Evolutionary conservation across 1,140 invertebrate genomes (phyloP).

Genomic region (Pseudomyrmex dendroicus): DNA sequence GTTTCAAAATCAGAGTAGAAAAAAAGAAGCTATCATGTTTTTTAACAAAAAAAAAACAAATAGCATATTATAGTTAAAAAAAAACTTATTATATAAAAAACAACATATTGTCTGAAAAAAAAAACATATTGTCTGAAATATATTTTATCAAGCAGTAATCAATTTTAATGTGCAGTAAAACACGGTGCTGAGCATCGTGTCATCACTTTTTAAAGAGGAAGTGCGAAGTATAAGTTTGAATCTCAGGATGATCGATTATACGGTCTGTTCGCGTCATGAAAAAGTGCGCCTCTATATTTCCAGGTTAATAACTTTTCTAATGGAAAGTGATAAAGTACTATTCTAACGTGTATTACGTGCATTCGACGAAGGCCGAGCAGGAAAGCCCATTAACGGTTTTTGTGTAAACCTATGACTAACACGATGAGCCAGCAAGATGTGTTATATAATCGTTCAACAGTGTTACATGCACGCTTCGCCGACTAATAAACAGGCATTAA

Average conservation of each 20-base stretch:
- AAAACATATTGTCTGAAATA: not conserved
- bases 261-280: slow-evolving; percentile 30
- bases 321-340: slow-evolving; percentile 59
- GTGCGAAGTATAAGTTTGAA: slow-evolving; percentile 37
- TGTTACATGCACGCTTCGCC: slow-evolving; percentile 1
- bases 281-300: slow-evolving; percentile 21
- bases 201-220: not conserved
- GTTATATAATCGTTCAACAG: slow-evolving; percentile 38
- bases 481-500: slow-evolving; percentile 39
- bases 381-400: slow-evolving; percentile 52
- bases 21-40: too few relatives aligned
- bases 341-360: slow-evolving; percentile 41
- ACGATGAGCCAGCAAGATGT: slow-evolving; percentile 48
- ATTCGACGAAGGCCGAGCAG: slow-evolving; percentile 33
- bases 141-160: slow-evolving; percentile 9
- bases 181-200: not conserved
- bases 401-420: slow-evolving; percentile 52
- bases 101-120: not conserved
- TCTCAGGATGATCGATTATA: slow-evolving; percentile 42
- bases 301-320: slow-evolving; percentile 56
- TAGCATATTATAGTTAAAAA: not conserved
- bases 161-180: slow-evolving; percentile 1
- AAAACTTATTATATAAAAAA: not conserved
- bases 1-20: too few relatives aligned
- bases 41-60: too few relatives aligned